Base-by-base conservation (phyloP, 37 sponge, comb jelly and placozoan genomes). In the Oscarella lobularis region DNA sequence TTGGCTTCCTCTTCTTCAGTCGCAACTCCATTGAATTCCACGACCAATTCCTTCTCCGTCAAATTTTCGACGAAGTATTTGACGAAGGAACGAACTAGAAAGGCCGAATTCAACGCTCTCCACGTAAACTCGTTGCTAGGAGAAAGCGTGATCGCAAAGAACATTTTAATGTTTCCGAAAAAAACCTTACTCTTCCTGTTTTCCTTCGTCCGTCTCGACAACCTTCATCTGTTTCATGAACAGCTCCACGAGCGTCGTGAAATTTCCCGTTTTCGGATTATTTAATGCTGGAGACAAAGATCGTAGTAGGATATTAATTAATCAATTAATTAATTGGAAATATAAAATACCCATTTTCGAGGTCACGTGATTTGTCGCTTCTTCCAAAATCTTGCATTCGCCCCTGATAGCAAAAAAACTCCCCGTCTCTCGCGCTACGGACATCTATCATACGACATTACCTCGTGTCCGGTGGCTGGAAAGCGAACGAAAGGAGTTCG, bases 91-190 rank as follows among this genome's bases (percentile, higher is more conserved):
- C 83, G 48, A 0, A 82, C 54, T 20, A 88, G 32, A 29, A 88
- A 72, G 2, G 85, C 75, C 20, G 86, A 74, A 75, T 88, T 88
- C 69, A 79, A 77, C 30, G 74, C 65, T 20, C 72, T 81, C 86
- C 86, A 85, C 0, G 89, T 88, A 38, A 75, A 78, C 27, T 73
- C 32, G 67, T 88, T 85, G 67, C 89, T 88, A 41, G 1, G 72
- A 38, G 4, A 0, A 39, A 0, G 9, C 14, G n/a, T n/a, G n/a
- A n/a, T n/a, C n/a, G n/a, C n/a, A n/a, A 48, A 48, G 20, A 48
- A 20, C 9, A 48, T 9, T 9, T 27, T 27, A 48, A 48, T 27
- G 20, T 48, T 9, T 27, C 9, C 60, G 9, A 20, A 48, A 9
- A 20, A 9, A 9, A 48, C 9, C 60, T 48, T 20, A 48, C 60